phyloP scores from a whole-genome alignment of 2,888 invertebrate species.

The Neria commutata region DNA sequence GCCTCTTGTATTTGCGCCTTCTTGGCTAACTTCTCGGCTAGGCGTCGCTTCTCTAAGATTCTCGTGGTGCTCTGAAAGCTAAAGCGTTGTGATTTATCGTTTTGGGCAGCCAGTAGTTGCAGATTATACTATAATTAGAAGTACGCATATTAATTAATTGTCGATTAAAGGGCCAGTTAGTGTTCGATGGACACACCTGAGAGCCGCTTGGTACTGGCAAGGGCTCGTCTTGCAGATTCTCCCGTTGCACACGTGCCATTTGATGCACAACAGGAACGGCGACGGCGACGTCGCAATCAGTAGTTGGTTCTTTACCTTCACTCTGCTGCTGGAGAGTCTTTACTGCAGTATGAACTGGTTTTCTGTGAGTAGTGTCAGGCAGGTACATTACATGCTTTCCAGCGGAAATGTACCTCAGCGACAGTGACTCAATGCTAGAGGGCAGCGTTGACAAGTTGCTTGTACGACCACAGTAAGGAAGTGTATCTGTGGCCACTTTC shows the following conservation, averaged over 20 bases:
- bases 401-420: conserved; percentile 68
- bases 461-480: conserved; percentile 47
- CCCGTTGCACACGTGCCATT: conserved; percentile 21
- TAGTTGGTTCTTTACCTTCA: conserved; percentile 5
- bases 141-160: no score
- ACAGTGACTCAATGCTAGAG: conserved; percentile 47
- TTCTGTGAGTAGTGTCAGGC: conserved; percentile 39
- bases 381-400: conserved; percentile 83
- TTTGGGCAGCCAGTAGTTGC: no score
- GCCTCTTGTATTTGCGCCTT: conserved; percentile 80
- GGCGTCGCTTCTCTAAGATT: conserved; percentile 75
- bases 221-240: conserved; percentile 38
- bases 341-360: neutral
- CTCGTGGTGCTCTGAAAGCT: conserved; percentile 84
- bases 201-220: conserved; percentile 28
- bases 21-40: conserved; percentile 77
- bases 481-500: no score
- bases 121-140: no score
- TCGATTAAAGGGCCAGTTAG: neutral
- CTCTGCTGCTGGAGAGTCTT: neutral
- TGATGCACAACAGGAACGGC: conserved; percentile 3
- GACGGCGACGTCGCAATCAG: neutral
- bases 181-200: no score
- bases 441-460: conserved; percentile 25
- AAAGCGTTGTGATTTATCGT: conserved; percentile 69